These are phyloP conservation scores for Chiridota heheva DNA, from an alignment of 35 echinoderm and acorn worm species.

Conservation along the genomic window DNA sequence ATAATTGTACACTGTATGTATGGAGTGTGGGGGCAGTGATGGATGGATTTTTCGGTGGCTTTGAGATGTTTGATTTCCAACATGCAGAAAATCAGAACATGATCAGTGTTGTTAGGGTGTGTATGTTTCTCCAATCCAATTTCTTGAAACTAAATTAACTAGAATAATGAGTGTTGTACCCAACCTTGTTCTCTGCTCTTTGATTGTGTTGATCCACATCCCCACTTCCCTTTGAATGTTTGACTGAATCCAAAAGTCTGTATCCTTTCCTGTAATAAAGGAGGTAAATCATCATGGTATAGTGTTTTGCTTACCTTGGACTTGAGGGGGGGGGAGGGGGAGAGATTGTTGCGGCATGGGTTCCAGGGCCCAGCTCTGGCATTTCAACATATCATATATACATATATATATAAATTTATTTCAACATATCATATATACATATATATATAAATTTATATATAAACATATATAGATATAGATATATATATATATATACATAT, in stretches of 20 bases:
- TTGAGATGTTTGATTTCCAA: neutral
- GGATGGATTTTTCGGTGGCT: too few species aligned
- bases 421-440: too few species aligned
- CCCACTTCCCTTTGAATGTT: constrained; percentile 57
- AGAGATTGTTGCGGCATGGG: too few species aligned
- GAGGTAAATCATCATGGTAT: neutral
- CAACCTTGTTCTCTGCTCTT: neutral
- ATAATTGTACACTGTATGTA: too few species aligned
- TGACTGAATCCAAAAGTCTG: constrained; percentile 70
- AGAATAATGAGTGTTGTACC: neutral
- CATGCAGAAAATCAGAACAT: neutral
- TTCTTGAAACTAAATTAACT: neutral
- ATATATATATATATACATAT: too few species aligned
- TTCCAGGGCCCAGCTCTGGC: too few species aligned
- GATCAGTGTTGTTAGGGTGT: neutral
- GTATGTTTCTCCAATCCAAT: neutral
- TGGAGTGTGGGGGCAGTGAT: too few species aligned
- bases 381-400: too few species aligned
- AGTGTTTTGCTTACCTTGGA: neutral
- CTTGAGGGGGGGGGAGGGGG: neutral
- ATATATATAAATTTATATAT: too few species aligned
- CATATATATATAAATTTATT: too few species aligned
- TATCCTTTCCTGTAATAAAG: constrained; percentile 56
- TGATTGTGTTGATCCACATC: too few species aligned
- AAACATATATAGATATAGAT: too few species aligned